Evolutionary conservation across 2,113 vertebrate species (phyloP), one percentile per base, ranked within the genome.

Genomic region (Bubo scandiacus): DNA sequence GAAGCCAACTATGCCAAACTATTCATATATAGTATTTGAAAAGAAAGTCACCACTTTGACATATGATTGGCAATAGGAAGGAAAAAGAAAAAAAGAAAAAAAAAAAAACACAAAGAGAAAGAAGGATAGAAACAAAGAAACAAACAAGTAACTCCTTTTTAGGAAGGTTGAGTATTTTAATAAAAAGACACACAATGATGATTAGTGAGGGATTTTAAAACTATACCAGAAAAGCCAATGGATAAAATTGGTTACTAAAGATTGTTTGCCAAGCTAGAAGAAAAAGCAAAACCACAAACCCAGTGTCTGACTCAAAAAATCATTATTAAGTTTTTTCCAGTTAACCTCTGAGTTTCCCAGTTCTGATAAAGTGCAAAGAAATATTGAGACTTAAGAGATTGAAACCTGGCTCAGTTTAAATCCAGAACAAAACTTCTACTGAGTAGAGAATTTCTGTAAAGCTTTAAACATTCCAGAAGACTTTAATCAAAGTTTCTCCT

Each of bases 91-190:
- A 45, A 84, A 9, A 49, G 58, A 11, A 26, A 20, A n/a, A 7
- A 36, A 36, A 36, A 47, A 11, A 40, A 40, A 40, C 11, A 40
- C 40, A 40, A 40, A 40, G 11, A 40, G 40, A 40, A 40, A 38
- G 5, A 40, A 38, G 5, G 19, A 17, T 29, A 9, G 15, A 21
- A n/a, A 1, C 14, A 9, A 29, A 1, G 10, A 22, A n/a, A 32
- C 12, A 26, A 73, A 26, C 11, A 79, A 62, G 13, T 2, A 34
- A 51, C 2, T 52, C 1, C 1, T 82, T 58, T 34, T 81, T 30
- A 78, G 67, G 18, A 61, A 90, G 40, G 18, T 40, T 15, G 15
- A 77, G 43, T 84, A 85, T 66, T 58, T 90, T 55, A 57, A 72
- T 72, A 36, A 67, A 62, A 88, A 18, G 20, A 36, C 15, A 70